Evolutionary conservation across 2,113 vertebrate genomes (phyloP).

Genomic region (Brevimyrus niger): DNA sequence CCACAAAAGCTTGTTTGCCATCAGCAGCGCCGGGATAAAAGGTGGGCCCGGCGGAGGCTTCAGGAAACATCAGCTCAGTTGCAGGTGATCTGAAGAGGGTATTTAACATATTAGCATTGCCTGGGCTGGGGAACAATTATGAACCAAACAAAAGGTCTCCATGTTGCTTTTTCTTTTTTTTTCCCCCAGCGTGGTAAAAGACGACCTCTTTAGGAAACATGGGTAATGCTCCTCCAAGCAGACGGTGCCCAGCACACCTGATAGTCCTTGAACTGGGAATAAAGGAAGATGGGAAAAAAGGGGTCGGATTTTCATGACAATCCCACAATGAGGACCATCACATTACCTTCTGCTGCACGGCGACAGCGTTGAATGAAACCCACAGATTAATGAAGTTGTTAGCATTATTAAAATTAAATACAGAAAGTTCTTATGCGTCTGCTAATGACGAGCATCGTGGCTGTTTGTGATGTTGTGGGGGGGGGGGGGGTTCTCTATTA

Average conservation of each 20-base stretch:
- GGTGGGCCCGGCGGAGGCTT: constrained; percentile 50
- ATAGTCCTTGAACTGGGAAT: constrained; percentile 62
- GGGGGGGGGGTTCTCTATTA: constrained; percentile 76
- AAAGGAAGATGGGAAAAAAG: constrained; percentile 26
- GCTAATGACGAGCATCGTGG: constrained; percentile 82
- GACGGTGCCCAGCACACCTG: constrained; percentile 63
- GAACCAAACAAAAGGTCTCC: constrained; percentile 30
- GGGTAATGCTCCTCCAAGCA: constrained; percentile 50
- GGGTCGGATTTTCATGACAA: constrained; percentile 57
- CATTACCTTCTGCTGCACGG: constrained; percentile 63
- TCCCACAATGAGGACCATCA: constrained; percentile 59
- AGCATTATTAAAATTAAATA: constrained; percentile 92
- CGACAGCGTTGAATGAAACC: constrained; percentile 69
- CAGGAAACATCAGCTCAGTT: constrained; percentile 70
- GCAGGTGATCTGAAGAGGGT: constrained; percentile 66
- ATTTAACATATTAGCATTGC: constrained; percentile 52
- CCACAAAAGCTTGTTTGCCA: constrained; percentile 66
- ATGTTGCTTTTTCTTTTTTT: constrained; percentile 15
- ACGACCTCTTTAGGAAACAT: constrained; percentile 34
- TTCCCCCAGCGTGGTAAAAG: not conserved
- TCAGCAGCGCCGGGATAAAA: constrained; percentile 65
- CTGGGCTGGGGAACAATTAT: constrained; percentile 45
- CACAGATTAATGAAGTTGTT: constrained; percentile 82
- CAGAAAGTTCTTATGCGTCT: constrained; percentile 75
- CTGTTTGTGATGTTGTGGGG: constrained; percentile 57